phyloP scores from a whole-genome alignment of 2,113 vertebrate species.

The Hiodon alosoides region DNA sequence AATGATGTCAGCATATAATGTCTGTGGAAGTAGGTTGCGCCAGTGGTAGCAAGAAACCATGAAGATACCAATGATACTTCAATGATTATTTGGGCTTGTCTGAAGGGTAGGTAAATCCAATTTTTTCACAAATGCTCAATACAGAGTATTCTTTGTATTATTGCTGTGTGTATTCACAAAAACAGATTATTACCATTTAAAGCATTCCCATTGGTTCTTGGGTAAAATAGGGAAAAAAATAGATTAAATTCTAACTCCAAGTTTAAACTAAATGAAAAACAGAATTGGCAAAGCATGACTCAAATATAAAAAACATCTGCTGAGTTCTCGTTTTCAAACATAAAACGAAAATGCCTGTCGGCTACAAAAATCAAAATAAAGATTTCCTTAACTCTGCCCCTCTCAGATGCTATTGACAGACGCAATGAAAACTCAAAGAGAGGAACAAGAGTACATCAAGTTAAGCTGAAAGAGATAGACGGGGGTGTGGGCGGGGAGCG shows the following conservation, averaged over 20 bases:
- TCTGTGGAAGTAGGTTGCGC: neutral
- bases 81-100: too few relatives aligned
- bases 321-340: slow-evolving; percentile 35
- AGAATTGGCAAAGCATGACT: neutral
- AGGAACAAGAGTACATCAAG: slow-evolving; percentile 26
- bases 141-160: neutral
- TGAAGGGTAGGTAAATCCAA: too few relatives aligned
- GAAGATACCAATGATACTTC: too few relatives aligned
- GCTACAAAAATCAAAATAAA: slow-evolving; percentile 39
- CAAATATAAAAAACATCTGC: slow-evolving; percentile 3
- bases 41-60: neutral
- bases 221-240: neutral
- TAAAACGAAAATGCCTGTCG: slow-evolving; percentile 44
- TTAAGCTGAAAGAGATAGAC: slow-evolving; percentile 11
- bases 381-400: slow-evolving; percentile 27
- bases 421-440: slow-evolving; percentile 31
- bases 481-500: neutral
- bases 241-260: neutral
- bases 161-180: neutral
- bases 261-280: neutral
- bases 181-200: too few relatives aligned
- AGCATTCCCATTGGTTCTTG: too few relatives aligned
- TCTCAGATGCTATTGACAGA: slow-evolving; percentile 32
- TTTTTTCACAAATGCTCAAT: neutral
- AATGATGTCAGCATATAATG: neutral